These are phyloP conservation scores for Cremastinae sp. DNA, from an alignment of 2,888 invertebrate genomes.

Conservation along the genomic window DNA sequence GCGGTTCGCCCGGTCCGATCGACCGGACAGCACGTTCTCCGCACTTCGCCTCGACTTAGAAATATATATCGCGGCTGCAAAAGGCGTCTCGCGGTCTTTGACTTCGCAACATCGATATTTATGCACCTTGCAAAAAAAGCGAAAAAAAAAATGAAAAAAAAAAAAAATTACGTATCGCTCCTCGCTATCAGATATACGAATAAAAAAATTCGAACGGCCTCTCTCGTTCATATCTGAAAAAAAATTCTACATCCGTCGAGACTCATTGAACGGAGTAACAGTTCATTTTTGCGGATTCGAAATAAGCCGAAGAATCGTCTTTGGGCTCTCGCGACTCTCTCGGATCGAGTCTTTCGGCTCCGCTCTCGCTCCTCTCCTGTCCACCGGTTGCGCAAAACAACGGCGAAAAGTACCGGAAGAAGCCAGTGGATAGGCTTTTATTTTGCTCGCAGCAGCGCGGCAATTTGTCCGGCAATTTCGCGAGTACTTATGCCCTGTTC, in stretches of 20 bases:
- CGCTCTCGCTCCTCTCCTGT: conserved; percentile 4
- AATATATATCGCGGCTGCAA: background rate
- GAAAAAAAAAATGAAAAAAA: no score
- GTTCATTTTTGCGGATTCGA: no score
- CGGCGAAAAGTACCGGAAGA: conserved; percentile 67
- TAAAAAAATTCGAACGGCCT: no score
- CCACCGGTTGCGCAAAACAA: conserved; percentile 61
- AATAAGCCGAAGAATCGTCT: background rate
- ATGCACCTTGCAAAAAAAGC: no score
- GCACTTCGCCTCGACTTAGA: conserved; percentile 8
- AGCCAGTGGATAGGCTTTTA: conserved; percentile 57
- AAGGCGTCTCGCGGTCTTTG: no score
- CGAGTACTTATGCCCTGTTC: conserved; percentile 61
- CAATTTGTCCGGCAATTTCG: conserved; percentile 69
- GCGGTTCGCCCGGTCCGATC: conserved; percentile 53
- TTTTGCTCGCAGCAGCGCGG: conserved; percentile 47
- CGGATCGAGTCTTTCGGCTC: conserved; percentile 50
- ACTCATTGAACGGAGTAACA: conserved; percentile 9
- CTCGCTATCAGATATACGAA: no score
- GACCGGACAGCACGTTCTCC: conserved; percentile 32
- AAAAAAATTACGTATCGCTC: no score
- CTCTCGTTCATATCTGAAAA: no score
- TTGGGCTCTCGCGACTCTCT: conserved; percentile 5
- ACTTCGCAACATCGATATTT: no score
- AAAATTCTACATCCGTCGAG: no score